These are phyloP conservation scores for Melieria crassipennis DNA, from an alignment of 2,888 invertebrate genomes.

Conservation along the genomic window DNA sequence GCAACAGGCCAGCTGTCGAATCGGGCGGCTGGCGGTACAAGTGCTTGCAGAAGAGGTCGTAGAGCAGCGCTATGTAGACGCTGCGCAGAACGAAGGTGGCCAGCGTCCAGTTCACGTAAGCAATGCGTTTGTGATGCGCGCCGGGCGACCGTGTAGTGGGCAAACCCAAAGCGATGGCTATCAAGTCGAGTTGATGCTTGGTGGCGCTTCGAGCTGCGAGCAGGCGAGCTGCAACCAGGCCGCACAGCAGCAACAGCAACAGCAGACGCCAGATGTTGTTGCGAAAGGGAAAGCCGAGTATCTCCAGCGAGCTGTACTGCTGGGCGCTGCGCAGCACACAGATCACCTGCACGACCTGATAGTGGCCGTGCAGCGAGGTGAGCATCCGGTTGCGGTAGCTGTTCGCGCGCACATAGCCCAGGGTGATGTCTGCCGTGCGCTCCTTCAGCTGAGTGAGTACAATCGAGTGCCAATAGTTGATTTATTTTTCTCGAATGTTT, in stretches of 20 bases:
- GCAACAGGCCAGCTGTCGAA: constrained; percentile 32
- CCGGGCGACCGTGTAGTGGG: neutral
- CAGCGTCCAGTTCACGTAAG: constrained; percentile 41
- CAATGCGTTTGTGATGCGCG: constrained; percentile 38
- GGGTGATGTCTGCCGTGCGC: constrained; percentile 42
- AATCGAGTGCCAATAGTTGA: neutral
- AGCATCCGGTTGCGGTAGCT: neutral
- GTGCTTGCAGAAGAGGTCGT: constrained; percentile 41
- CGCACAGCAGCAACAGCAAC: neutral
- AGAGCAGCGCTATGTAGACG: constrained; percentile 45
- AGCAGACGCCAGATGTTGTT: neutral
- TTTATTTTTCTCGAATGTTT: neutral
- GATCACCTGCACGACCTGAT: neutral
- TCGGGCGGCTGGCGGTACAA: constrained; percentile 38
- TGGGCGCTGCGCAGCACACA: neutral
- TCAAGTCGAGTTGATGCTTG: neutral
- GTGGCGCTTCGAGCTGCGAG: neutral
- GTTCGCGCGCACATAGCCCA: constrained; percentile 43
- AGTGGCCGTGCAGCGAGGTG: neutral
- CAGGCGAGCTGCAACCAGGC: neutral
- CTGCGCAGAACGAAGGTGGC: constrained; percentile 42
- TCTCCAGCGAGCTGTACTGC: neutral
- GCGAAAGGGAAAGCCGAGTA: neutral
- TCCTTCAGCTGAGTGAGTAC: constrained; percentile 39
- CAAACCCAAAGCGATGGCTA: neutral